Percentiles rank a stretch among this genome's conserved stretches.
Evolutionary conservation across 2,113 vertebrate species (phyloP).

Genomic region (Oxyura jamaicensis): DNA sequence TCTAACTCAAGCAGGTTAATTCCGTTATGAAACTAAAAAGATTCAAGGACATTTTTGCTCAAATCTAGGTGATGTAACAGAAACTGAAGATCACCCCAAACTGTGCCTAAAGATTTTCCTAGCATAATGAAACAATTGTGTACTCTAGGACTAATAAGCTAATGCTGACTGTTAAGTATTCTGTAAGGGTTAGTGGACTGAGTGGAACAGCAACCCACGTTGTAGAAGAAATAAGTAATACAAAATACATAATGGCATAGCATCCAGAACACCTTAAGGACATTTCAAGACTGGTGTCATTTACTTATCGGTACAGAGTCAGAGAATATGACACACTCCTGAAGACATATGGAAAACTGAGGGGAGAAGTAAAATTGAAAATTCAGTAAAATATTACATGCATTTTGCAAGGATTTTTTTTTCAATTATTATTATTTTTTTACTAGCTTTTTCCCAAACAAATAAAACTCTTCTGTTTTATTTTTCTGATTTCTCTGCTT

Average conservation of each 20-base stretch:
- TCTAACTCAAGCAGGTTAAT: background rate
- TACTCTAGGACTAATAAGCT: background rate
- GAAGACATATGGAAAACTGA: background rate
- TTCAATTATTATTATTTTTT: background rate
- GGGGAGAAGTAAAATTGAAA: background rate
- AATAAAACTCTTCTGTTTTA: background rate
- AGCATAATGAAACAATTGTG: background rate
- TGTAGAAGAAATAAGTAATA: background rate
- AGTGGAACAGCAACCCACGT: no score
- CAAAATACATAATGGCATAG: background rate
- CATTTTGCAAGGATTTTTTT: background rate
- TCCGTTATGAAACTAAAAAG: background rate
- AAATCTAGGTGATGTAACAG: background rate
- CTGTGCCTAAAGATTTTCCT: background rate
- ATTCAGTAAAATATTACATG: background rate
- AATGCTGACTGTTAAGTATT: background rate
- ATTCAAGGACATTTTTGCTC: background rate
- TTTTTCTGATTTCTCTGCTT: no score
- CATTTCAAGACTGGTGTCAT: background rate
- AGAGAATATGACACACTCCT: background rate
- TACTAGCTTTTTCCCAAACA: background rate
- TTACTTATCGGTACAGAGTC: background rate
- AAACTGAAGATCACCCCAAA: background rate
- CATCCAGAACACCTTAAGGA: background rate
- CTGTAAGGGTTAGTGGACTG: background rate